Conservation (phyloP, 2,797 vertebrate genomes). For the Urophycis tenuis region DNA sequence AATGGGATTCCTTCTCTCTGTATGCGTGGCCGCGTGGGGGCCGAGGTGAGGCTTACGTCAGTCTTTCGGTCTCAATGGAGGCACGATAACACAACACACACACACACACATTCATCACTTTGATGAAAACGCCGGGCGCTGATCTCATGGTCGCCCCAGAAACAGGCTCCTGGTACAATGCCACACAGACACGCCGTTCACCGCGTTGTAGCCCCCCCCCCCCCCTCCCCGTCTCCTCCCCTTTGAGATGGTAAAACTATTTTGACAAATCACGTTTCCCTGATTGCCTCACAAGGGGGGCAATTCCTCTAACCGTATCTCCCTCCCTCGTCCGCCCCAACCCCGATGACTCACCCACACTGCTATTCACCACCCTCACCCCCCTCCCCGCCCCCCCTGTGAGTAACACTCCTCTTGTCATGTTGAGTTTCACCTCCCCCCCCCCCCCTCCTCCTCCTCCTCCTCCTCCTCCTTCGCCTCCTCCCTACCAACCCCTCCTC, state of each 20-base stretch:
- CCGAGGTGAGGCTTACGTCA: background rate
- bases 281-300: conserved; percentile 25
- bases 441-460: background rate
- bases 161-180: background rate
- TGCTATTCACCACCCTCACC: conserved; percentile 30
- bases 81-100: too few species aligned
- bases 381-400: conserved; percentile 23
- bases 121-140: background rate
- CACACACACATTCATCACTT: background rate
- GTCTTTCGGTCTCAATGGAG: too few species aligned
- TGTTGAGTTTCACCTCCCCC: background rate
- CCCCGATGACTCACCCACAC: conserved; percentile 46
- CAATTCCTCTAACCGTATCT: conserved; percentile 37
- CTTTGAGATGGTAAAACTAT: background rate
- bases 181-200: background rate
- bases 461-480: too few species aligned
- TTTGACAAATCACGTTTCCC: conserved; percentile 1
- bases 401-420: background rate
- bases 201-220: background rate
- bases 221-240: background rate
- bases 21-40: background rate
- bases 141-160: background rate
- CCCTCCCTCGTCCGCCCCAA: conserved; percentile 22
- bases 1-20: background rate
- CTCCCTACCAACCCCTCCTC: background rate